phyloP scores from a whole-genome alignment of 2,888 invertebrate genomes.

The Loripinus fragilis region DNA sequence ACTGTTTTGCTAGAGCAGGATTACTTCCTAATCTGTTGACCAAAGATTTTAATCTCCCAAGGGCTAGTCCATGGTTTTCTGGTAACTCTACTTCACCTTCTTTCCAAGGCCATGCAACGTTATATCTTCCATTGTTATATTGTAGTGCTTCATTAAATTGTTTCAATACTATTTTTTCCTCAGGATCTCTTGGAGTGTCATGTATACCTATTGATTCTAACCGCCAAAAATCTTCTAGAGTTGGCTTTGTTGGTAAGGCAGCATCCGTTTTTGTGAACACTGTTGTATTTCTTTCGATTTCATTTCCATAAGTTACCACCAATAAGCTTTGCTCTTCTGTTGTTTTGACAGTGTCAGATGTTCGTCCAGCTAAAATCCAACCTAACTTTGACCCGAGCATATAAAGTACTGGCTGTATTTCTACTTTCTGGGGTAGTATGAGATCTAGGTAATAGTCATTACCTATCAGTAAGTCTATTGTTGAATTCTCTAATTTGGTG shows the following conservation, averaged over 20 bases:
- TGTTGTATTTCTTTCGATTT: no score
- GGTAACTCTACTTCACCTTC: conserved; percentile 22
- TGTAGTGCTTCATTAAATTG: conserved; percentile 26
- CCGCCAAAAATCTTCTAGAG: conserved; percentile 26
- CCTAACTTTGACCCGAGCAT: conserved; percentile 6
- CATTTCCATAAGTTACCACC: no score
- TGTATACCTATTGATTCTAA: conserved; percentile 29
- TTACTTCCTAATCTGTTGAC: conserved; percentile 21
- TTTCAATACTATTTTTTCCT: conserved; percentile 1
- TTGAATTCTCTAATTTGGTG: no score
- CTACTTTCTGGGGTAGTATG: background rate
- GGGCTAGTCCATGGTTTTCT: conserved; percentile 25
- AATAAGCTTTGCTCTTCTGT: background rate
- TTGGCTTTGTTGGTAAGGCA: background rate
- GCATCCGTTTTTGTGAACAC: no score
- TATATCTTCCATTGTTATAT: conserved; percentile 27
- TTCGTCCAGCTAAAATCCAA: conserved; percentile 17
- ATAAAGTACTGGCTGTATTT: conserved; percentile 10
- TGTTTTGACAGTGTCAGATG: background rate
- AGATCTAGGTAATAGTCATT: conserved; percentile 13
- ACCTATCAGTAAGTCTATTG: no score
- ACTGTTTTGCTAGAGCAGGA: no score
- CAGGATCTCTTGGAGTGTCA: background rate
- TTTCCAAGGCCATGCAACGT: conserved; percentile 42
- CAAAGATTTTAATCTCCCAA: conserved; percentile 31